phyloP scores from a whole-genome alignment of 1,140 invertebrate genomes.

The Liolophura sinensis region DNA sequence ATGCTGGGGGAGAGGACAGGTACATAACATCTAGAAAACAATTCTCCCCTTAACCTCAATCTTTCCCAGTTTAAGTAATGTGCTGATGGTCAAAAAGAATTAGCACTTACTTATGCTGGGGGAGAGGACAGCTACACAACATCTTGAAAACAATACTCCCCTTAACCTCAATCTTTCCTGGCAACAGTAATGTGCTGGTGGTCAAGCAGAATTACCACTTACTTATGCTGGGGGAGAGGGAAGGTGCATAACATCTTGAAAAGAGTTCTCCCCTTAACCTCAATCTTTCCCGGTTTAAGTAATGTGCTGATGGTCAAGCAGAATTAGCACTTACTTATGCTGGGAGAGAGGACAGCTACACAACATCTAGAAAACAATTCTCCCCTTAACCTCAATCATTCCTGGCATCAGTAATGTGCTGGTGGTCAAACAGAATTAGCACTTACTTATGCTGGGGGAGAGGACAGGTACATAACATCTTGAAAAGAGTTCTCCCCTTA shows the following conservation, averaged over 20 bases:
- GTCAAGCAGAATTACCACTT: slow-evolving; percentile 19
- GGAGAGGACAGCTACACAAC: background rate
- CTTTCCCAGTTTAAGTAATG: slow-evolving; percentile 17
- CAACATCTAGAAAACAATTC: no score
- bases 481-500: no score
- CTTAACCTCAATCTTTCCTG: slow-evolving; percentile 9
- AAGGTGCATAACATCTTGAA: background rate
- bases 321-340: no score
- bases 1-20: background rate
- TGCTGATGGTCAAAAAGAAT: slow-evolving; percentile 18
- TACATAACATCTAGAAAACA: slow-evolving; percentile 1
- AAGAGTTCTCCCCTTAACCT: background rate
- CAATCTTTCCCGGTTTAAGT: slow-evolving; percentile 19
- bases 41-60: background rate
- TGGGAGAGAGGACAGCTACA: no score
- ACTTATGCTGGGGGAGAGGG: slow-evolving; percentile 16
- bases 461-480: background rate
- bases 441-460: slow-evolving; percentile 18
- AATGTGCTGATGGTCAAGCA: slow-evolving; percentile 17
- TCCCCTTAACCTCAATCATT: no score
- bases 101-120: slow-evolving; percentile 32
- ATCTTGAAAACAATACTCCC: background rate
- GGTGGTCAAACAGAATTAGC: slow-evolving; percentile 13
- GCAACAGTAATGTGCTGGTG: slow-evolving; percentile 25
- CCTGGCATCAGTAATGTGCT: slow-evolving; percentile 1